phyloP scores from a whole-genome alignment of 2,888 invertebrate species.

The Drosophila rellima region DNA sequence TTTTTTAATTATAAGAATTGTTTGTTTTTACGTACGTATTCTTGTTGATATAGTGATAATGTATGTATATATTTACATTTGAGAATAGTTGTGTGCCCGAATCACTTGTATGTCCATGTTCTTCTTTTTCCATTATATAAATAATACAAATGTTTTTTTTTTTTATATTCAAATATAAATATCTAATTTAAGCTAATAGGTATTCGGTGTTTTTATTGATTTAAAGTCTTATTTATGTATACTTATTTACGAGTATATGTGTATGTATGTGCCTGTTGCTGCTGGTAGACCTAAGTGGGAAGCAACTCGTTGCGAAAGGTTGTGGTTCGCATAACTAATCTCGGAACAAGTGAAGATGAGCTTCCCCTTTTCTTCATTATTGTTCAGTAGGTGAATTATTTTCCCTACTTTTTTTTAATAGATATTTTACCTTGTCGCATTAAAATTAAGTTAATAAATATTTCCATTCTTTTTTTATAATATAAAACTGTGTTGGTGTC shows the following conservation, averaged over 20 bases:
- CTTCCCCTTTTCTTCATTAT: slow-evolving; percentile 13
- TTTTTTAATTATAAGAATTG: slow-evolving; percentile 24
- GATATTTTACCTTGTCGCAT: slow-evolving; percentile 24
- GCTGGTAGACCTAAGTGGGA: slow-evolving; percentile 51
- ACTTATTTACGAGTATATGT: slow-evolving; percentile 13
- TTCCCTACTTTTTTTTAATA: slow-evolving; percentile 10
- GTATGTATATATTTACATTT: slow-evolving; percentile 61
- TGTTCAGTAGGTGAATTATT: slow-evolving; percentile 11
- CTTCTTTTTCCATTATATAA: slow-evolving; percentile 75
- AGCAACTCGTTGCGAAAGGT: slow-evolving; percentile 41
- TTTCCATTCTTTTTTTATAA: slow-evolving; percentile 44
- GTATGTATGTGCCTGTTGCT: slow-evolving; percentile 33
- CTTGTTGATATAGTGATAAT: slow-evolving; percentile 53
- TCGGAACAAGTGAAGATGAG: slow-evolving; percentile 33
- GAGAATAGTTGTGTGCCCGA: slow-evolving; percentile 52
- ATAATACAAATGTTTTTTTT: slow-evolving; percentile 80
- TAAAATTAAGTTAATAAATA: slow-evolving; percentile 48
- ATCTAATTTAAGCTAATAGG: slow-evolving; percentile 55
- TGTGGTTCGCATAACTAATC: slow-evolving; percentile 36
- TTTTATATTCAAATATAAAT: slow-evolving; percentile 58
- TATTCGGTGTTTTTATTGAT: slow-evolving; percentile 47
- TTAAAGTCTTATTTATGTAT: slow-evolving; percentile 37
- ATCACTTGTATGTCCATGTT: slow-evolving; percentile 43
- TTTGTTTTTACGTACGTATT: slow-evolving; percentile 52
- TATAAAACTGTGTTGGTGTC: slow-evolving; percentile 66